Evolutionary conservation across 2,888 invertebrate genomes (phyloP).

Genomic region (Dasypogon diadema): DNA sequence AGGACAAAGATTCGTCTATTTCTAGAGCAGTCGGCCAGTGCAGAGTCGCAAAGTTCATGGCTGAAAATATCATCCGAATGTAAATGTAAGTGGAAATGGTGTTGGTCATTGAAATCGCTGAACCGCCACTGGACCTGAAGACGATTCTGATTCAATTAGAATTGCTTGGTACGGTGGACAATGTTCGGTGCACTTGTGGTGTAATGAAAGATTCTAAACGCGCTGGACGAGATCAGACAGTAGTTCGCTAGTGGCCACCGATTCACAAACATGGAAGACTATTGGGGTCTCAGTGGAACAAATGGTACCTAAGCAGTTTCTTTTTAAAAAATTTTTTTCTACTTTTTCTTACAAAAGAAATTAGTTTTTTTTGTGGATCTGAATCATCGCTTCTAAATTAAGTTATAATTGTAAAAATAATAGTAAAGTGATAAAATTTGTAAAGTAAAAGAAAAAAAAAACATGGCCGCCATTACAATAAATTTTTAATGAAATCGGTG

Average conservation of each 20-base stretch:
- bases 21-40: conserved; percentile 13
- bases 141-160: conserved; percentile 46
- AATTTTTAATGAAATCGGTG: conserved; percentile 11
- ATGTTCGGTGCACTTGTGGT: conserved; percentile 51
- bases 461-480: conserved; percentile 12
- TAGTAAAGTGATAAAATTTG: neutral
- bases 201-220: conserved; percentile 54
- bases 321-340: conserved; percentile 40
- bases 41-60: conserved; percentile 31
- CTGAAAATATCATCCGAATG: conserved; percentile 28
- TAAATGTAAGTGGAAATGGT: conserved; percentile 34
- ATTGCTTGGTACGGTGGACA: conserved; percentile 32
- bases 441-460: neutral
- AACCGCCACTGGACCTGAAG: conserved; percentile 53
- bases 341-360: conserved; percentile 1
- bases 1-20: conserved; percentile 12
- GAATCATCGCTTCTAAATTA: neutral
- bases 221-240: conserved; percentile 50
- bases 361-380: neutral
- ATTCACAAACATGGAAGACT: conserved; percentile 63
- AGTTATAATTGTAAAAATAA: neutral
- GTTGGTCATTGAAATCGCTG: too few species aligned
- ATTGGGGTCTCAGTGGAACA: conserved; percentile 69
- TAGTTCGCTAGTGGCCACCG: conserved; percentile 59
- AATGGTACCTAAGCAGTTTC: conserved; percentile 62